These are phyloP conservation scores for Omphaloscelis lunosa DNA, from an alignment of 2,888 invertebrate species.

Conservation along the genomic window DNA sequence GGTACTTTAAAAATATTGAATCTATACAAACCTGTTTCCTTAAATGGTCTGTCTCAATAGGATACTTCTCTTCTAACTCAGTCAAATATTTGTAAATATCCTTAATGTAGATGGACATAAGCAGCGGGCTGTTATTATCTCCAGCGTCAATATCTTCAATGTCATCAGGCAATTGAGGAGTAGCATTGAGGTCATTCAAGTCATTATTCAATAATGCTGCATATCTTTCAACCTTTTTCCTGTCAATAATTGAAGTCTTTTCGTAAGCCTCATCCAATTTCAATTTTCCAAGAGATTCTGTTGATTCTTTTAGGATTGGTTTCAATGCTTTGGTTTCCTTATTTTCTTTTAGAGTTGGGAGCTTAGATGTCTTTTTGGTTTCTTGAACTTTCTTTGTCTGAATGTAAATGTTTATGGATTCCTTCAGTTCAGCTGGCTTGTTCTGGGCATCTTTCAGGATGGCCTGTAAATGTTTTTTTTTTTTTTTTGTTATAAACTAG, in stretches of 20 bases:
- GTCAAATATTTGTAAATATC: conserved; percentile 97
- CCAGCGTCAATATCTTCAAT: conserved; percentile 94
- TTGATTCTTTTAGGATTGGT: conserved; percentile 80
- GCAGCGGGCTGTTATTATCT: conserved; percentile 93
- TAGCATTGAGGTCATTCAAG: conserved; percentile 47
- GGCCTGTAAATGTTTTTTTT: conserved; percentile 71
- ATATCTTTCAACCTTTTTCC: conserved; percentile 60
- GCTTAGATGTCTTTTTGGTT: conserved; percentile 74
- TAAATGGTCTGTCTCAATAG: conserved; percentile 92
- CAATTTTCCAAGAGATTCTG: conserved; percentile 82
- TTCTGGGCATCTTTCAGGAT: conserved; percentile 78
- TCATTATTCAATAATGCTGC: conserved; percentile 51
- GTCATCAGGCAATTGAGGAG: conserved; percentile 78
- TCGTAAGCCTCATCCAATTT: conserved; percentile 74
- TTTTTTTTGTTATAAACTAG: neutral
- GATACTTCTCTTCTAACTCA: conserved; percentile 93
- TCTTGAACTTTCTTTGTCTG: conserved; percentile 77
- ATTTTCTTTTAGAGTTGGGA: conserved; percentile 77
- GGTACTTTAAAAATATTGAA: neutral
- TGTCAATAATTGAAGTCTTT: conserved; percentile 58
- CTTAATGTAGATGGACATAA: conserved; percentile 96
- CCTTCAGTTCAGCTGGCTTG: conserved; percentile 78
- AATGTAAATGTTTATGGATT: conserved; percentile 71
- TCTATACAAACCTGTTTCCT: conserved; percentile 88
- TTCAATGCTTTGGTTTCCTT: conserved; percentile 74